Evolutionary conservation across 1,140 invertebrate species (phyloP).

Genomic region (Atta colombica): DNA sequence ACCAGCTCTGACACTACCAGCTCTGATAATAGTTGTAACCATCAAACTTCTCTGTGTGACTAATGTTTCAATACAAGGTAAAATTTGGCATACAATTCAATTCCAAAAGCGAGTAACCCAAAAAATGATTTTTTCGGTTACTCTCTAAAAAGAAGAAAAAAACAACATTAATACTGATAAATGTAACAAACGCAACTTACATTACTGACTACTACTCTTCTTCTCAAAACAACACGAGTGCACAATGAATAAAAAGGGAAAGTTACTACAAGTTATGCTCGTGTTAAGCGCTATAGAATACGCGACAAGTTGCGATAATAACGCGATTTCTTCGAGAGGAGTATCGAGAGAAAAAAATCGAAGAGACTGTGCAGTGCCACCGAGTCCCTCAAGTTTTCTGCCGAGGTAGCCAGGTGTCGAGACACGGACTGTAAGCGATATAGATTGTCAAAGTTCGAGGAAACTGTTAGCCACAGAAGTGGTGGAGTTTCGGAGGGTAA

Average conservation of each 20-base stretch:
- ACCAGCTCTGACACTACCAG: too few species aligned
- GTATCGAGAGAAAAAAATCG: slow-evolving; percentile 51
- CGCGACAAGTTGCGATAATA: slow-evolving; percentile 42
- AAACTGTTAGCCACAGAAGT: slow-evolving; percentile 79
- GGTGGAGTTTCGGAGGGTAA: slow-evolving; percentile 67
- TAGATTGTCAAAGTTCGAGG: slow-evolving; percentile 82
- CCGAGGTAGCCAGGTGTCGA: slow-evolving; percentile 79
- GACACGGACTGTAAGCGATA: slow-evolving; percentile 79
- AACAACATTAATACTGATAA: background rate
- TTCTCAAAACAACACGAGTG: background rate
- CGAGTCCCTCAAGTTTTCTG: slow-evolving; percentile 70
- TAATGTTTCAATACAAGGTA: too few species aligned
- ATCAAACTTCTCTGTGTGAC: too few species aligned
- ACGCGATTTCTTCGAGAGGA: slow-evolving; percentile 51
- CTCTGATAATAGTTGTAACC: too few species aligned
- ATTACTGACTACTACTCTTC: background rate
- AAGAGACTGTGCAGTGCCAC: background rate
- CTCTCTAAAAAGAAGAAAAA: background rate
- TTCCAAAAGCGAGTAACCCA: too few species aligned
- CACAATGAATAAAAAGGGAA: slow-evolving; percentile 40
- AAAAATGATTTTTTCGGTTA: too few species aligned
- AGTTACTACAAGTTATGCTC: slow-evolving; percentile 32
- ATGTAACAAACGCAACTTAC: background rate
- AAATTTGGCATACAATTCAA: too few species aligned
- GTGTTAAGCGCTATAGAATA: slow-evolving; percentile 26